Evolutionary conservation across 2,888 invertebrate genomes (phyloP).

Genomic region (Oxytorus armatus): DNA sequence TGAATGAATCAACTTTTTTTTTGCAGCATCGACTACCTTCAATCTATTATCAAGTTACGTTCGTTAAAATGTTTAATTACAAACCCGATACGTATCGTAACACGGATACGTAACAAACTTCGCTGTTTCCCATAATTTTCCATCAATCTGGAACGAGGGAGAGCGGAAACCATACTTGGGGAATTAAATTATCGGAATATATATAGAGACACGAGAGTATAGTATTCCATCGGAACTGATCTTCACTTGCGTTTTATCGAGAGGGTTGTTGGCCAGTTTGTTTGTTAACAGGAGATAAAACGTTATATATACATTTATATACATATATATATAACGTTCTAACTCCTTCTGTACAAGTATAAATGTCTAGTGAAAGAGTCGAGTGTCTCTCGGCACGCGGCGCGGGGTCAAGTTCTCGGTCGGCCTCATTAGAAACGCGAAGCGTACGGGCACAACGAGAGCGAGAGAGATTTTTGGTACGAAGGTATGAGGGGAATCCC

Average conservation of each 20-base stretch:
- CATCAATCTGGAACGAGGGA: not conserved
- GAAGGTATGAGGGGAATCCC: slow-evolving; percentile 61
- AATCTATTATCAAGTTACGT: not conserved
- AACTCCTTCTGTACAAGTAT: too few relatives aligned
- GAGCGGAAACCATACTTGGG: slow-evolving; percentile 3
- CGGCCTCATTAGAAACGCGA: slow-evolving; percentile 82
- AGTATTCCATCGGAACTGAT: slow-evolving; percentile 22
- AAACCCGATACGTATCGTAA: slow-evolving; percentile 21
- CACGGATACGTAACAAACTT: not conserved
- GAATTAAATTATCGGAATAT: slow-evolving; percentile 40
- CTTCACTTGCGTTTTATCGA: slow-evolving; percentile 49
- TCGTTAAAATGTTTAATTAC: slow-evolving; percentile 15
- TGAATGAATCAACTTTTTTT: too few relatives aligned
- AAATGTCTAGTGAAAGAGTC: slow-evolving; percentile 46
- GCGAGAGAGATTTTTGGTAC: slow-evolving; percentile 10
- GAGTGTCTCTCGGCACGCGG: slow-evolving; percentile 68
- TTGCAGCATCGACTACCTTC: too few relatives aligned
- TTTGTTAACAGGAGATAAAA: not conserved
- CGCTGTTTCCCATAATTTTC: slow-evolving; percentile 20
- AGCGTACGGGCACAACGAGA: slow-evolving; percentile 63
- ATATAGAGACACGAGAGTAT: not conserved
- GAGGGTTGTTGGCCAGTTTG: not conserved
- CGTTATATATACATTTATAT: slow-evolving; percentile 2
- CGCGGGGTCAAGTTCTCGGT: slow-evolving; percentile 82
- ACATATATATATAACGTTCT: slow-evolving; percentile 6